Base-by-base conservation (phyloP, 2,797 vertebrate genomes). In the Gambelia wislizenii region DNA sequence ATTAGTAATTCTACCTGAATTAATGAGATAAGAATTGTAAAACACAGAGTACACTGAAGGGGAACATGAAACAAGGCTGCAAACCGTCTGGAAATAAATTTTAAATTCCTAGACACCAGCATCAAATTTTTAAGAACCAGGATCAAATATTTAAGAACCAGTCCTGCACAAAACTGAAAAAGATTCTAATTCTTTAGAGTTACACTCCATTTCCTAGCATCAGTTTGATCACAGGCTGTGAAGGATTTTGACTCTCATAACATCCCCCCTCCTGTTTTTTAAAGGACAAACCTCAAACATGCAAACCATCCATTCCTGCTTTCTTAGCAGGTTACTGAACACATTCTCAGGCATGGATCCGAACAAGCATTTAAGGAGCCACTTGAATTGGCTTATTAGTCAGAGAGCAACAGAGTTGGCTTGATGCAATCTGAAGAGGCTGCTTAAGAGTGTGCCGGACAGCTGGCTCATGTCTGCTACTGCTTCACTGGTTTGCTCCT, bases 221-320 rank as follows among this genome's bases (percentile, higher is more conserved):
- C 59, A 8, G 2, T 12, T n/a, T 47, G 59, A 14, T 52, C 14
- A 27, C 49, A 25, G 2, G 36, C 54, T 10, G 10, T 59, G 64
- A 69, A 39, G 30, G 75, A 67, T 39, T 79, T 52, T 13, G 56
- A 12, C 84, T 25, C 27, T 14, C 13, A 30, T 39, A 18, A 74
- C 4, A 10, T n/a, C 61, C 10, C 12, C 25, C 2, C 8, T 13
- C 7, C 1, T 14, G 30, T 30, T 67, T 33, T 72, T 70, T n/a
- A 27, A 56, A 85, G 22, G 12, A 5, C 25, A 33, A 56, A 42
- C 30, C 22, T 76, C 80, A 52, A 67, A n/a, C 20, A 9, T 39
- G 64, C 42, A 42, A 83, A 59, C 56, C 12, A 33, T 9, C 90
- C 90, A 92, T 92, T 91, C 39, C 81, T 72, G 87, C 90, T 47